Base-by-base conservation (phyloP, 2,888 invertebrate species). In the Agrochola circellaris region DNA sequence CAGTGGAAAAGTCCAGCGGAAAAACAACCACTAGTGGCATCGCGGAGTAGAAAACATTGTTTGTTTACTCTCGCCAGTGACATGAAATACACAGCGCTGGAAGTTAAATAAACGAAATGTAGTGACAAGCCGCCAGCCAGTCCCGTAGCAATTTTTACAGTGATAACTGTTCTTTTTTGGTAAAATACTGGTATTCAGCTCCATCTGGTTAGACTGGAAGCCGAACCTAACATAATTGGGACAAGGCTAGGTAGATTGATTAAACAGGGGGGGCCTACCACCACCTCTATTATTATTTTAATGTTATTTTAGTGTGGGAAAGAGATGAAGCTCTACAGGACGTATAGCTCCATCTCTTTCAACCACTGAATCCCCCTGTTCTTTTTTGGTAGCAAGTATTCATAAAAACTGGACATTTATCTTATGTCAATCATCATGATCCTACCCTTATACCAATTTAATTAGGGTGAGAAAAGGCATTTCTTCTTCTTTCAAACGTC, bases 1-100 rank as follows among this genome's bases (percentile, higher is more conserved):
- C 56, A 77, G 30, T 65, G 86, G 83, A 83, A 83, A 83, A 86
- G 51, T 83, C 13, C 83, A 61, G 23, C 15, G 60, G 73, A 82
- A 74, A 81, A 85, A 71, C 64, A 61, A 68, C 64, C 56, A 30
- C 42, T 30, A 69, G 56, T 51, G n/a, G 58, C 42, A 75, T 56
- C 54, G 26, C 6, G 45, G 4, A 38, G 58, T 73, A 23, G 70
- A 67, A 81, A 58, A 61, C 56, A 26, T 54, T 75, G 48, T 85
- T 75, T 85, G 85, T 71, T 82, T 70, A 67, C 69, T 54, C 23
- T 30, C 45, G 38, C 54, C 3, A 45, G 66, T 48, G 30, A 70
- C 65, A 66, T 81, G 68, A 65, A 42, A 70, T 79, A 74, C 7
- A 62, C n/a, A n/a, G 20, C 45, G 54, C 30, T 67, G 23, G 42